A percentile compares a stretch with the other conserved stretches of the same genome.
phyloP scores from a whole-genome alignment of 2,797 vertebrate genomes.

The Melanotaenia boesemani region DNA sequence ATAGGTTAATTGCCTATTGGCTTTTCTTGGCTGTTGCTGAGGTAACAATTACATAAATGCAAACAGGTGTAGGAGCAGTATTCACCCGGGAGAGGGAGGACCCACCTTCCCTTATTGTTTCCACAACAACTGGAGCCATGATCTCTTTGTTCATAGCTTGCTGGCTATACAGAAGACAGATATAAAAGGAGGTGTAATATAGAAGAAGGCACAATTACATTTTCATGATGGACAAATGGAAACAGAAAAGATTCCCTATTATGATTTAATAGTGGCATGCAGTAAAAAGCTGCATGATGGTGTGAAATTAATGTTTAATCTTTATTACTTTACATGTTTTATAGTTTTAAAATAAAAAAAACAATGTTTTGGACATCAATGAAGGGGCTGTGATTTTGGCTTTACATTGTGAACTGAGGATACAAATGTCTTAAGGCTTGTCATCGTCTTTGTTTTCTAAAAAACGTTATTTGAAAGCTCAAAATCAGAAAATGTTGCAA shows the following conservation, averaged over 20 bases:
- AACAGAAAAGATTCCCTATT: not conserved
- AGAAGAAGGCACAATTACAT: not conserved
- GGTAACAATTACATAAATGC: not conserved
- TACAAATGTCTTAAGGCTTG: too few relatives aligned
- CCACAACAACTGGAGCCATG: not conserved
- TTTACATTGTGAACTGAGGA: not conserved
- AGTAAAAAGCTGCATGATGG: not conserved
- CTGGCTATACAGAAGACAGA: not conserved
- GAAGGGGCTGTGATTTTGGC: not conserved
- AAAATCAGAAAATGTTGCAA: not conserved
- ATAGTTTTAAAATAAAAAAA: not conserved
- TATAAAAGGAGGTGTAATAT: not conserved
- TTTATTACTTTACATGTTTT: not conserved
- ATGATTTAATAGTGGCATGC: not conserved
- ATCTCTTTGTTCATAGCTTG: slow-evolving; percentile 8
- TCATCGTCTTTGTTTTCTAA: not conserved
- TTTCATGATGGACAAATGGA: not conserved
- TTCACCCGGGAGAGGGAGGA: not conserved
- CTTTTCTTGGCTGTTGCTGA: not conserved
- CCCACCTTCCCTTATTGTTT: not conserved
- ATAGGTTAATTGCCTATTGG: not conserved
- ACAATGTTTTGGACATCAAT: too few relatives aligned
- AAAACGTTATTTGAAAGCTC: not conserved
- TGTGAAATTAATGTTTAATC: not conserved
- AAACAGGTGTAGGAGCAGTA: too few relatives aligned